These are phyloP conservation scores for Drosophila arizonae DNA, from an alignment of 1,140 invertebrate species.

Conservation along the genomic window DNA sequence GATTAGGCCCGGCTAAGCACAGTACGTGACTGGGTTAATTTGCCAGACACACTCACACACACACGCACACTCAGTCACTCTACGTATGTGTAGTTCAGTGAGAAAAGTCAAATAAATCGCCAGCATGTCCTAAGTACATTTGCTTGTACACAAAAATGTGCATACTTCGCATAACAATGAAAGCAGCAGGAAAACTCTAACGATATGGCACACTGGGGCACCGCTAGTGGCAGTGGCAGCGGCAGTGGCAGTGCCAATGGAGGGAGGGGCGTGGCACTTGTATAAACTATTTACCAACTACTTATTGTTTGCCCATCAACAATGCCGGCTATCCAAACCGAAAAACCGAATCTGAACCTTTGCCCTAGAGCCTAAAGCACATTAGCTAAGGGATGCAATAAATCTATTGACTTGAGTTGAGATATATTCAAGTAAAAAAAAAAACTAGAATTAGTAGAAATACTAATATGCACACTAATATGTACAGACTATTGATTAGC, in stretches of 20 bases:
- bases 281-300: slow-evolving; percentile 39
- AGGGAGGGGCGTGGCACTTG: not conserved
- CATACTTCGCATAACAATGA: slow-evolving; percentile 72
- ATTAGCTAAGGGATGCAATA: not conserved
- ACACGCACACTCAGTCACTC: not conserved
- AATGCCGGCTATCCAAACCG: slow-evolving; percentile 23
- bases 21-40: slow-evolving; percentile 77
- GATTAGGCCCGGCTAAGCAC: slow-evolving; percentile 73
- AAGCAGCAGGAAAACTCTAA: slow-evolving; percentile 23
- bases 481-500: no score
- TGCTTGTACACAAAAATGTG: slow-evolving; percentile 65
- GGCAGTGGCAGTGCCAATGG: not conserved
- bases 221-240: no score
- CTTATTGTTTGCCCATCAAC: slow-evolving; percentile 35
- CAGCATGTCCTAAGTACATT: slow-evolving; percentile 60
- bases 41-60: slow-evolving; percentile 37
- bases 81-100: slow-evolving; percentile 40
- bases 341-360: not conserved
- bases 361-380: not conserved
- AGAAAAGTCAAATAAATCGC: slow-evolving; percentile 68
- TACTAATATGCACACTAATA: no score
- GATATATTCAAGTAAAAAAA: no score
- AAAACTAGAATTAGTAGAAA: no score
- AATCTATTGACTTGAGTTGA: no score
- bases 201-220: not conserved